Conservation (phyloP, 2,888 invertebrate species). For the Sinodicranocentrus sp. region DNA sequence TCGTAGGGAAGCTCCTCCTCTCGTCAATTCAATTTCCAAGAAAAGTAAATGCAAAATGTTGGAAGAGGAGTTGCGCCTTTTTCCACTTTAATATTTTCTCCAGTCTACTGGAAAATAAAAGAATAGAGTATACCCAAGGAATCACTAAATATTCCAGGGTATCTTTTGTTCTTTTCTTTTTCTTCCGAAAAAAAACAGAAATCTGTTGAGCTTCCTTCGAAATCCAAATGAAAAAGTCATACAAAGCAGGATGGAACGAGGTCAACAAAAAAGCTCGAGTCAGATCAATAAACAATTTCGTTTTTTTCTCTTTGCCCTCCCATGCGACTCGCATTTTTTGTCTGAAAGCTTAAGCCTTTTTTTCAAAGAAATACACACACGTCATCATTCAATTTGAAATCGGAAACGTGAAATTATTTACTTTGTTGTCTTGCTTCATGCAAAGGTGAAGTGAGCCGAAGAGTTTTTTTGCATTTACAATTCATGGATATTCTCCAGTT, state of each 20-base stretch:
- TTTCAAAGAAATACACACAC: constrained; percentile 16
- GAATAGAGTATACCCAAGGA: too few species aligned
- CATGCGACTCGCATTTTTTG: constrained; percentile 13
- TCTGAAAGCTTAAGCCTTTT: constrained; percentile 11
- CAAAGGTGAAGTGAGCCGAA: background rate
- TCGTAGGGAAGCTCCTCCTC: too few species aligned
- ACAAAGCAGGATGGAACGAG: background rate
- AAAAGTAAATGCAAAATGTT: too few species aligned
- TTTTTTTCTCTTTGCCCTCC: constrained; percentile 7
- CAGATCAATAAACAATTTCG: constrained; percentile 50
- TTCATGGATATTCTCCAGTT: background rate
- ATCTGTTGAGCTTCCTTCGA: constrained; percentile 12
- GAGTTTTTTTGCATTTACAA: background rate
- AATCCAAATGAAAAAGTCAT: constrained; percentile 1
- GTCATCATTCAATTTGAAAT: constrained; percentile 56
- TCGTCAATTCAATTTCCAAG: background rate
- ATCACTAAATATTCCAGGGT: too few species aligned
- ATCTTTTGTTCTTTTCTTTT: background rate
- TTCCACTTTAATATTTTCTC: too few species aligned
- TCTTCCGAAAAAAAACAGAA: too few species aligned
- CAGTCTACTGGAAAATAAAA: too few species aligned
- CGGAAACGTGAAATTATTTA: constrained; percentile 48
- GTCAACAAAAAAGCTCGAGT: constrained; percentile 31
- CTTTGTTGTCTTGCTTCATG: constrained; percentile 15
- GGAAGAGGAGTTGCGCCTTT: too few species aligned